Evolutionary conservation across 2,797 vertebrate genomes (phyloP).

Genomic region (Cryptoblepharus egeriae): DNA sequence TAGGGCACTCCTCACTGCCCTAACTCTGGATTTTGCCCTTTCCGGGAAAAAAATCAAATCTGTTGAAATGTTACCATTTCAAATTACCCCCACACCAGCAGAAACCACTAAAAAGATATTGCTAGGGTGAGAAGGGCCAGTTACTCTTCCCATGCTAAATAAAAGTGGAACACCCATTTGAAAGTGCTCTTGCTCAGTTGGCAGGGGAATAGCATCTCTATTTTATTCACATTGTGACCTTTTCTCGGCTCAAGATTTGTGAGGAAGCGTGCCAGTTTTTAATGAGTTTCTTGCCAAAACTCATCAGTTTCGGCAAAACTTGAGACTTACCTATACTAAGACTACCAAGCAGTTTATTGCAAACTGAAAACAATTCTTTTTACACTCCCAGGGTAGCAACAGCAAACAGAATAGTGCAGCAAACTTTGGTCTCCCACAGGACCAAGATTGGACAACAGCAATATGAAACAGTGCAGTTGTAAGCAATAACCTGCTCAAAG

Average conservation of each 20-base stretch:
- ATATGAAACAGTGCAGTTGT: background rate
- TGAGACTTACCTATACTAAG: background rate
- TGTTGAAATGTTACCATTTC: too few species aligned
- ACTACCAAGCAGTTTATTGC: background rate
- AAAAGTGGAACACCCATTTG: too few species aligned
- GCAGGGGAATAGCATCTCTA: too few species aligned
- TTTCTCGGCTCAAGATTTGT: background rate
- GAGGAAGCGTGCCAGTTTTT: background rate
- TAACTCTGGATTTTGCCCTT: too few species aligned
- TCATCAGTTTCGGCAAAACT: too few species aligned
- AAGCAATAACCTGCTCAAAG: background rate
- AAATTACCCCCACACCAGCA: too few species aligned
- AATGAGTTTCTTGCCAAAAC: background rate
- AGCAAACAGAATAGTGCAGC: background rate
- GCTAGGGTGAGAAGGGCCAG: too few species aligned
- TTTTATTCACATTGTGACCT: background rate
- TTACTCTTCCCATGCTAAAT: too few species aligned
- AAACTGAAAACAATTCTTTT: background rate
- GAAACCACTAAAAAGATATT: too few species aligned
- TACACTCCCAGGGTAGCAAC: background rate
- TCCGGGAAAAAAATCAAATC: too few species aligned
- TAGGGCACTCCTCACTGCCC: too few species aligned
- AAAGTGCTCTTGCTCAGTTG: too few species aligned
- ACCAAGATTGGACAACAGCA: background rate
- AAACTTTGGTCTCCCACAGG: background rate